phyloP scores from a whole-genome alignment of 35 echinoderm and acorn worm species.

The Patiria miniata region DNA sequence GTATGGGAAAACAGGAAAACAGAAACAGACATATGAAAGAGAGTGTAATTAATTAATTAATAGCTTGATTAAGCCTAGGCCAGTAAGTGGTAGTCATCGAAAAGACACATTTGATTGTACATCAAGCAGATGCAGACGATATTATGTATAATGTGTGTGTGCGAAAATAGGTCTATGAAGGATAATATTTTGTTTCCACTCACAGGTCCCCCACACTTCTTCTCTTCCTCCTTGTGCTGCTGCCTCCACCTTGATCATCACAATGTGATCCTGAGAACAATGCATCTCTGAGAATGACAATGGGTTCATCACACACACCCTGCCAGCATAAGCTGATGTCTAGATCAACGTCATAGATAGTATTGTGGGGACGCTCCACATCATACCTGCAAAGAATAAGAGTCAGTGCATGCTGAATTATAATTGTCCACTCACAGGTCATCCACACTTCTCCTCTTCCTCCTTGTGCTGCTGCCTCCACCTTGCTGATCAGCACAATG shows the following conservation, averaged over 20 bases:
- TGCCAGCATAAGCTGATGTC: neutral
- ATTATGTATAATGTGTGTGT: neutral
- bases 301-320: neutral
- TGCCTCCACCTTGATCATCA: neutral
- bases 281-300: neutral
- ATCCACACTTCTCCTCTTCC: too few species aligned
- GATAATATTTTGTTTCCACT: neutral
- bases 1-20: too few species aligned
- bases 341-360: constrained; percentile 14
- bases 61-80: too few species aligned
- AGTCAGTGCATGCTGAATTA: too few species aligned
- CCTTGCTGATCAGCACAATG: too few species aligned
- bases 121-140: neutral
- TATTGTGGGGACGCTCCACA: neutral
- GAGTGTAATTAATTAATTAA: too few species aligned
- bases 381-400: neutral
- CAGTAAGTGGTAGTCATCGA: too few species aligned
- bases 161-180: neutral
- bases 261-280: neutral
- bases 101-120: too few species aligned
- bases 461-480: too few species aligned
- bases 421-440: too few species aligned
- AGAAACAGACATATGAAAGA: too few species aligned
- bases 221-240: neutral
- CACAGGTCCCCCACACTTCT: neutral